Base-by-base conservation (phyloP, 2,888 invertebrate genomes). In the Cenopis cana region DNA sequence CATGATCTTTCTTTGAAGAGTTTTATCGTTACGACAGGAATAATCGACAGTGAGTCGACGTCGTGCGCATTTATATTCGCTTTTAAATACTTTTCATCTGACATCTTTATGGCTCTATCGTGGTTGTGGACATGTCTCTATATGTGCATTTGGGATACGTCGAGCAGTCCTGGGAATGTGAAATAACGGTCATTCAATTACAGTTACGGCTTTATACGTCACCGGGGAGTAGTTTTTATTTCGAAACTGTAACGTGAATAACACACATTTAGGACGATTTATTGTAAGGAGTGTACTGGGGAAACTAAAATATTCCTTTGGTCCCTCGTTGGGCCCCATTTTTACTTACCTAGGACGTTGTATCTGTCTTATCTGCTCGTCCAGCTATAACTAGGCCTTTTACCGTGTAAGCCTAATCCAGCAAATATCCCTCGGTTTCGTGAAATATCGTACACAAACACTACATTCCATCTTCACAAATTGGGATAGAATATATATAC, bases 1-100 rank as follows among this genome's bases (percentile, higher is more conserved):
- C 4, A 2, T 20, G n/a, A 18, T 38, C 24, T 57, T 64, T 59
- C 57, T 65, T 70, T 70, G 57, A 70, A 65, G 65, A 41, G 18
- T 33, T 65, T 65, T 57, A 65, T 65, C 41, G 14, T 29, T 54
- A 46, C 50, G 54, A 60, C 60, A 52, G 33, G 62, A 64, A 64
- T 20, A 55, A 17, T 55, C 46, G 33, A 10, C 49, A 50, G 38
- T 54, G 36, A 36, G n/a, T 29, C 33, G 56, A 29, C 50, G 52
- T 18, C 64, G 57, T 61, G 55, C 41, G 52, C 18, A 20, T 65
- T 64, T 52, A 46, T 59, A 69, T 50, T 11, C 38, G 41, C 50
- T 64, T 70, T 66, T 60, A 54, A 66, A 60, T 54, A 66, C 70
- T 70, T 64, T 70, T 70, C 54, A 70, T 70, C 65, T 66, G 70